Evolutionary conservation across 2,797 vertebrate genomes (phyloP).

Genomic region (Sebastes variabilis): DNA sequence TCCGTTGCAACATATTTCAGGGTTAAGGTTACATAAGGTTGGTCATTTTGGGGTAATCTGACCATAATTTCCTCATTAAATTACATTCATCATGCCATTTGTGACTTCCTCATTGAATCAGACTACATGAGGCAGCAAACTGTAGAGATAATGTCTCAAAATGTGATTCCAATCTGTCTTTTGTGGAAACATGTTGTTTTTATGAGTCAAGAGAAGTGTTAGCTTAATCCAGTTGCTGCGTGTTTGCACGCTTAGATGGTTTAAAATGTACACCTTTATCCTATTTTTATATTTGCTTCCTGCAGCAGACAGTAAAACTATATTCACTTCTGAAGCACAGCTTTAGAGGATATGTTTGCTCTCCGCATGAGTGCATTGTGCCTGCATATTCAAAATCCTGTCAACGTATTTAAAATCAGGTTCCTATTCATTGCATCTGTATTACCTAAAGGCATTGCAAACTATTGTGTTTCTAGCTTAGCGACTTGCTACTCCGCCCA

Average conservation of each 20-base stretch:
- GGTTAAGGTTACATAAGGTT: background rate
- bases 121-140: background rate
- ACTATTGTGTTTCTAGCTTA: background rate
- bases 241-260: background rate
- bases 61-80: background rate
- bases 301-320: background rate
- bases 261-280: background rate
- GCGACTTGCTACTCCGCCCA: background rate
- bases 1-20: background rate
- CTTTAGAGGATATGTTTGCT: conserved; percentile 12
- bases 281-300: background rate
- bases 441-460: background rate
- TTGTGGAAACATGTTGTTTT: background rate
- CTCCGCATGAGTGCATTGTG: conserved; percentile 5
- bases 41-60: background rate
- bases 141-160: background rate
- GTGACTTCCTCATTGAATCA: background rate
- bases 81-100: background rate
- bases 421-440: background rate
- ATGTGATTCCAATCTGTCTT: background rate
- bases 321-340: background rate
- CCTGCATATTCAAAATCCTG: conserved; percentile 4
- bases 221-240: background rate
- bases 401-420: conserved; percentile 6
- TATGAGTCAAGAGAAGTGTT: background rate